Evolutionary conservation across 2,888 invertebrate genomes (phyloP), one percentile per base, ranked within the genome.

Genomic region (Philonicus albiceps): DNA sequence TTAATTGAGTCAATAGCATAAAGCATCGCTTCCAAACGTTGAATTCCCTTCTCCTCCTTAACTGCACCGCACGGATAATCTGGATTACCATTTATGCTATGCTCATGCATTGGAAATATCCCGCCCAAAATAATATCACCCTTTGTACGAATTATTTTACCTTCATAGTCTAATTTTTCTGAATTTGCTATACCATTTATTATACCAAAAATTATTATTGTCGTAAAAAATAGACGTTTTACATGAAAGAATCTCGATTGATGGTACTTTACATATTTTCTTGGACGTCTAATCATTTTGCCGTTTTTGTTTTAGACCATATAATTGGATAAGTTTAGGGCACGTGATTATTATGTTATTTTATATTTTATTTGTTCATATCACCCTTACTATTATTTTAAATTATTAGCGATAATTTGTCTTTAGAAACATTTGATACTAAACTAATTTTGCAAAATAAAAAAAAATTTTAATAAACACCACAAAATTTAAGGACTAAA

Each of bases 81-180:
- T 1, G 89, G 89, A 76, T 89, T 89, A 22, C 91, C 91, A 78
- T 91, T 91, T 74, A 93, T 91, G 1, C 91, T 91, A 90, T 95
- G 94, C 89, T 94, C 94, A 90, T 95, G 95, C 90, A 95, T 94
- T 0, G 95, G 95, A 90, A 95, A 95, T 74, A 95, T 93, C 3
- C 95, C 95, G 1, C 95, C 95, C 40, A 95, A 92, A 87, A 95
- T 93, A 87, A 95, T 93, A 90, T 95, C 95, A n/a, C 95, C 95
- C 78, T 91, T 91, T 86, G 93, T 93, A 11, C 92, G 90, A 81
- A 92, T 90, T 76, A 92, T 86, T 86, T 88, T 87, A 55, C 88
- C 88, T 73, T 88, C 86, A 74, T 86, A 87, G 5, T 88, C 88
- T 22, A 88, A 86, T 43, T 87, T 86, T 73, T 88, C 88, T 19